Percentiles rank a stretch among this genome's conserved stretches.
phyloP scores from a whole-genome alignment of 2,113 vertebrate species.

The Gymnobelideus leadbeateri region DNA sequence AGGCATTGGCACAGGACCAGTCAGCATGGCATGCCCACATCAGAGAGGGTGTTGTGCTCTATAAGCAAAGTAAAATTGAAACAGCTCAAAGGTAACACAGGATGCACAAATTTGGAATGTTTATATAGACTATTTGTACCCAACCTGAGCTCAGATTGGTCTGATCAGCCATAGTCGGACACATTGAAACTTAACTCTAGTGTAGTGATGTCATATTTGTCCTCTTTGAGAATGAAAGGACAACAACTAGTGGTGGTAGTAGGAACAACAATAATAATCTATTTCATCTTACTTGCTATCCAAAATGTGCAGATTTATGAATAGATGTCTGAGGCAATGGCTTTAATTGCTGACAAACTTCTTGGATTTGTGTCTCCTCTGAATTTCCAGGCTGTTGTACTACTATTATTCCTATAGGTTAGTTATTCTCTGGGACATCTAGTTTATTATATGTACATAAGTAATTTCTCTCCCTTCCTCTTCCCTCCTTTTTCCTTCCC shows the following conservation, averaged over 20 bases:
- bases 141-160: too few species aligned
- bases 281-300: background rate
- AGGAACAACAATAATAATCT: background rate
- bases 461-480: background rate
- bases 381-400: background rate
- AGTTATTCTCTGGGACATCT: background rate
- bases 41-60: too few species aligned
- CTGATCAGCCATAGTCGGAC: too few species aligned
- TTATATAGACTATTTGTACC: too few species aligned
- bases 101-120: too few species aligned
- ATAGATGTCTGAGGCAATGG: background rate
- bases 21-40: too few species aligned
- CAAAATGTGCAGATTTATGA: background rate
- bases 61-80: too few species aligned
- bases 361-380: background rate
- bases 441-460: background rate
- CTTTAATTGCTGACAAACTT: background rate
- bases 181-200: too few species aligned
- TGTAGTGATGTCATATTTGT: too few species aligned
- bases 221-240: too few species aligned
- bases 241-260: background rate
- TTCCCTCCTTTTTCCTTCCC: background rate
- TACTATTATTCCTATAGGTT: background rate
- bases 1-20: too few species aligned
- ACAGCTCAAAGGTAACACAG: too few species aligned